phyloP scores from a whole-genome alignment of 2,113 vertebrate species.

The Origma solitaria region DNA sequence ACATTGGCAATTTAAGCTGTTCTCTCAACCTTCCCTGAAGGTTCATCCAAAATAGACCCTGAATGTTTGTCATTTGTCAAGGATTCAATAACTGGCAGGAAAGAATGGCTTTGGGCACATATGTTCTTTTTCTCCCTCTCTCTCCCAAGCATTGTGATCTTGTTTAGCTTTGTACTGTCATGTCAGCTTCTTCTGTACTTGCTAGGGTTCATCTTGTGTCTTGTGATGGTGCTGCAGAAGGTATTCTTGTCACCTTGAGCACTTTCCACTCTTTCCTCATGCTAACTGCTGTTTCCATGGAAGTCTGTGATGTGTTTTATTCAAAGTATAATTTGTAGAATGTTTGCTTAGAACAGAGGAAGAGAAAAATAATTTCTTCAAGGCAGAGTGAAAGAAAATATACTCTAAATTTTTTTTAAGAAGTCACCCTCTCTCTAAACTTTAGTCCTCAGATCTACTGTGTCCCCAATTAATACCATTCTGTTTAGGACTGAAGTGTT shows the following conservation, averaged over 20 bases:
- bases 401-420: background rate
- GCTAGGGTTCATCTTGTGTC: background rate
- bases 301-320: slow-evolving; percentile 39
- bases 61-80: slow-evolving; percentile 12
- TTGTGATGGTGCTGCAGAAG: background rate
- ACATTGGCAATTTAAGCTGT: background rate
- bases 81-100: background rate
- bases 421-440: background rate
- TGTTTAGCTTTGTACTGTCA: background rate
- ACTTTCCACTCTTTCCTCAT: background rate
- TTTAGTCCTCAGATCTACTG: background rate
- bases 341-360: slow-evolving; percentile 36
- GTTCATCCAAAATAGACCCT: background rate
- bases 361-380: background rate
- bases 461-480: background rate
- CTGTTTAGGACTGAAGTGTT: background rate
- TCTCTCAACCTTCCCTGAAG: background rate
- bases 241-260: slow-evolving; percentile 20
- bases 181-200: background rate
- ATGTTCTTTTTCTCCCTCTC: background rate
- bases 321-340: slow-evolving; percentile 23
- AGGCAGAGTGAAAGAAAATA: background rate
- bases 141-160: background rate
- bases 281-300: slow-evolving; percentile 33
- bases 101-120: background rate